Evolutionary conservation across 2,888 invertebrate genomes (phyloP).

Genomic region (Trileptium ribeirensis): DNA sequence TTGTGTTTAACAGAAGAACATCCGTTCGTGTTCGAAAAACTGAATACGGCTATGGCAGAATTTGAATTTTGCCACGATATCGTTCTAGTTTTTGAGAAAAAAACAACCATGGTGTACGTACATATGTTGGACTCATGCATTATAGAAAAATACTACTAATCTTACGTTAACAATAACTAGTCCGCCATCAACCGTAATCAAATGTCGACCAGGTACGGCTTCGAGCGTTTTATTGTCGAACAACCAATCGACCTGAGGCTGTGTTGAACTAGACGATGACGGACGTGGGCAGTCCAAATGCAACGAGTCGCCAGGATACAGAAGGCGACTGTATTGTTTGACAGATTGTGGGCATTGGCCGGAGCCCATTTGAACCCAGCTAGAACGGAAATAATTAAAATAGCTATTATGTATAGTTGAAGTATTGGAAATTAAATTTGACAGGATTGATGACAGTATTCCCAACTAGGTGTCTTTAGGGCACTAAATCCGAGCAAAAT

Average conservation of each 20-base stretch:
- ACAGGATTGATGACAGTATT: too few relatives aligned
- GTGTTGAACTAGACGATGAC: not conserved
- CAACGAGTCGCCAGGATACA: constrained; percentile 42
- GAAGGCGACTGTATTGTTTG: constrained; percentile 40
- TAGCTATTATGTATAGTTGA: too few relatives aligned
- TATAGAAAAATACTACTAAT: not conserved
- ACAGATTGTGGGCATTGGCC: constrained; percentile 17
- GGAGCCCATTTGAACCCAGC: constrained; percentile 14
- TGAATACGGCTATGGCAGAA: too few relatives aligned
- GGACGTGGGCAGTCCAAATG: constrained; percentile 25
- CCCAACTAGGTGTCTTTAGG: too few relatives aligned
- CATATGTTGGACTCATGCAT: not conserved
- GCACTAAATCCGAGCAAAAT: too few relatives aligned
- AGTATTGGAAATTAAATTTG: too few relatives aligned
- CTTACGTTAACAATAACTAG: constrained; percentile 38
- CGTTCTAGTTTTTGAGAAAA: too few relatives aligned
- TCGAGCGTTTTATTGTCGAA: constrained; percentile 28
- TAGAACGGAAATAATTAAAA: too few relatives aligned
- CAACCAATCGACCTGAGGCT: constrained; percentile 24
- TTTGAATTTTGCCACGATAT: too few relatives aligned
- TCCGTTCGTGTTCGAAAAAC: too few relatives aligned
- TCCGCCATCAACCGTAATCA: constrained; percentile 36
- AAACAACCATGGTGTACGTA: too few relatives aligned
- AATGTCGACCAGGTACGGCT: constrained; percentile 19
- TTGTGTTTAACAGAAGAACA: too few relatives aligned